These are phyloP conservation scores for Melanerpes aurifrons DNA, from an alignment of 2,113 vertebrate species.

Conservation along the genomic window DNA sequence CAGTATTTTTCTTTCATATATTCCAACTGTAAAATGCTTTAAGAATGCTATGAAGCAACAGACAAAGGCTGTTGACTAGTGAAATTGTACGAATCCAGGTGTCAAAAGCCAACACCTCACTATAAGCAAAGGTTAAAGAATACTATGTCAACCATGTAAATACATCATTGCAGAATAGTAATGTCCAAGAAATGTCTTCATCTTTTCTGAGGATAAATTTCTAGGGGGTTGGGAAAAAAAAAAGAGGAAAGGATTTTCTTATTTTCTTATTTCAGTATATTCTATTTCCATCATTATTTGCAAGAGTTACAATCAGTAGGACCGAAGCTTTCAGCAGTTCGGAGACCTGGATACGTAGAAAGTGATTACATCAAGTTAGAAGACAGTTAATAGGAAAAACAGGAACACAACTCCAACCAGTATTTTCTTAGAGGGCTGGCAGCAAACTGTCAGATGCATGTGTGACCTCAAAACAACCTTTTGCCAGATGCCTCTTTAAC, in stretches of 20 bases:
- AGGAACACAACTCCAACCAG: slow-evolving; percentile 33
- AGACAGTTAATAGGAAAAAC: slow-evolving; percentile 66
- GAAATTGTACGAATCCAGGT: background rate
- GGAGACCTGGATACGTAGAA: background rate
- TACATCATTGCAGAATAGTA: background rate
- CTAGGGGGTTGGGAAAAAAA: background rate
- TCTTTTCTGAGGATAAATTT: background rate
- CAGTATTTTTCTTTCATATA: background rate
- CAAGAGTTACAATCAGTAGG: slow-evolving; percentile 9
- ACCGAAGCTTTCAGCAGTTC: background rate
- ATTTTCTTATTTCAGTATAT: background rate
- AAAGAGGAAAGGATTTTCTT: background rate
- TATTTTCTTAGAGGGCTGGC: slow-evolving; percentile 57
- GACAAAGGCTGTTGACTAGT: background rate
- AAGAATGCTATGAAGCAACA: background rate
- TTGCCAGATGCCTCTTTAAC: slow-evolving; percentile 71
- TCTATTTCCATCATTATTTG: background rate
- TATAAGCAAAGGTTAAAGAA: background rate
- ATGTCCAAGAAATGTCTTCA: background rate
- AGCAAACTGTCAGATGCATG: slow-evolving; percentile 58
- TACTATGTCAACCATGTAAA: background rate
- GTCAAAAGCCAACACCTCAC: background rate
- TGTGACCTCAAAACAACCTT: slow-evolving; percentile 69
- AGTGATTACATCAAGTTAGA: slow-evolving; percentile 37
- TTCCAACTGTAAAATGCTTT: background rate